Base-by-base conservation (phyloP, 2,113 vertebrate genomes). In the Oryzias woworae region DNA sequence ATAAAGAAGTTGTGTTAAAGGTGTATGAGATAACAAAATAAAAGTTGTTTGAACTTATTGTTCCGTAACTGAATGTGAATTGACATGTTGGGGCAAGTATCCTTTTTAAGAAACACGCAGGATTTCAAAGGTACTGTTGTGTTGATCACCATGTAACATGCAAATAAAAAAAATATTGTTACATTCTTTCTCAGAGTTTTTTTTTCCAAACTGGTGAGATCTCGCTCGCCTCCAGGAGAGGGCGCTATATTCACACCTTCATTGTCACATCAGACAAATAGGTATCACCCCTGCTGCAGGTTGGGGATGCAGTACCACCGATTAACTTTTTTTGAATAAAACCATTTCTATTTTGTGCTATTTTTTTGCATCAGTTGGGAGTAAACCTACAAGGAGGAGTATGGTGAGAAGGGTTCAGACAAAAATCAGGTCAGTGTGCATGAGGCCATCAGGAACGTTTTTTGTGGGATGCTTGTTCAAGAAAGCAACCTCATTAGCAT, bases 121-220 rank as follows among this genome's bases (percentile, higher is more conserved):
- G 58, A 62, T 73, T 71, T 22, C 42, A 60, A 71, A 55, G 87
- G 71, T 77, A 66, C 73, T 84, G 78, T 71, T 86, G 85, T 88
- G 85, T 77, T 87, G 31, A 83, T 89, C 77, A 72, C 76, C 84
- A 81, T 90, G 88, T 89, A 88, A 90, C 82, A 87, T 84, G 81
- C 79, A 85, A 92, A 92, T 92, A 90, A 91, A 91, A 86, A 77
- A 82, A 86, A 82, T 87, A 85, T 90, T 90, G 85, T 87, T 88
- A 79, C 56, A 48, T 66, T 65, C 26, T 71, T 51, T 77, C 54
- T 83, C 64, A 36, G 52, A 61, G 71, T 80, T 83, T 6, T 28
- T 26, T 26, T 20, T 20, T 20, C 20, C 20, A 26, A 26, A 2
- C 26, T 26, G 20, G n/a, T 60, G 13, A 43, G 41, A 73, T 61